Conservation (phyloP, 2,888 invertebrate genomes). For the Tromatobia lineatoria region DNA sequence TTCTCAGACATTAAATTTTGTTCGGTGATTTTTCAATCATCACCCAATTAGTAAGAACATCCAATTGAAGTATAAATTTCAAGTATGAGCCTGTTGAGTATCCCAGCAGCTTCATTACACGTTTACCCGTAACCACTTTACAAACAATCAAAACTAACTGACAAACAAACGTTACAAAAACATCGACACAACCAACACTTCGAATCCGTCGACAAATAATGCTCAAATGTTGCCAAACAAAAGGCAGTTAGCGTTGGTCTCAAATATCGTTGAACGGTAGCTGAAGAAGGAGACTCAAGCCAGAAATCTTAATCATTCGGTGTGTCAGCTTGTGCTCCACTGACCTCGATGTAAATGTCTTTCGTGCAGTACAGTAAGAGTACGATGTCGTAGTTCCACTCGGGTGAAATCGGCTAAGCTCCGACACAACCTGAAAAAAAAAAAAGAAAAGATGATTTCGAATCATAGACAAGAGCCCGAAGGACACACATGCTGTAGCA, state of each 20-base stretch:
- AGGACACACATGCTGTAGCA: neutral
- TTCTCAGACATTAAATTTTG: neutral
- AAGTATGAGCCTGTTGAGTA: neutral
- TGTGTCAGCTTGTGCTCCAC: slow-evolving; percentile 26
- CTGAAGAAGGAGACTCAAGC: neutral
- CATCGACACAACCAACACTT: neutral
- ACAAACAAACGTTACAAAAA: neutral
- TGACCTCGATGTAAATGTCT: slow-evolving; percentile 27
- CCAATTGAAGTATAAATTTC: neutral
- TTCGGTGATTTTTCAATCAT: neutral
- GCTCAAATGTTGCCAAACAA: neutral
- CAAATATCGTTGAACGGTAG: neutral
- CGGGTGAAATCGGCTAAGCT: neutral
- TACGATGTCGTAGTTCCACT: neutral
- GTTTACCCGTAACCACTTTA: neutral
- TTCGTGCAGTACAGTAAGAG: slow-evolving; percentile 9
- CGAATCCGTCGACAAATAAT: neutral
- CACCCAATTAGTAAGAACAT: neutral
- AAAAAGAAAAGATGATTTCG: slow-evolving; percentile 12
- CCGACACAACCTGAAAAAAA: neutral
- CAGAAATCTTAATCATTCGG: slow-evolving; percentile 18
- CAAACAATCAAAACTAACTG: neutral
- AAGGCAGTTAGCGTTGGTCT: neutral
- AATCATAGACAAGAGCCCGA: slow-evolving; percentile 4
- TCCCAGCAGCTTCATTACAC: neutral